Conservation (phyloP, 2,888 invertebrate species). For the Spatulosminthurus flaviceps region DNA sequence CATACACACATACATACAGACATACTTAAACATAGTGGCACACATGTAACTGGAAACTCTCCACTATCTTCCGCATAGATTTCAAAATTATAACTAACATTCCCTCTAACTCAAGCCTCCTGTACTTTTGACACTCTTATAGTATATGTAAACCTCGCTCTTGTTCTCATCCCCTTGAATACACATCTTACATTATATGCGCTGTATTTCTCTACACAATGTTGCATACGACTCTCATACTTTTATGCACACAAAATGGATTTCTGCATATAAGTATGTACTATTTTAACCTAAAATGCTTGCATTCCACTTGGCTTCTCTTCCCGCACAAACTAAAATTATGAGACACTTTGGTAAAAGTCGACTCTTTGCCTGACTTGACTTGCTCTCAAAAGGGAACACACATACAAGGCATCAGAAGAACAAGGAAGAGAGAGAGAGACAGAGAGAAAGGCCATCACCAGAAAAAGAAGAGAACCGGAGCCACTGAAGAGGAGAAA, state of each 20-base stretch:
- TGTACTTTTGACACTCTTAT: not conserved
- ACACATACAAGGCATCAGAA: slow-evolving; percentile 24
- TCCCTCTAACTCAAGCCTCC: slow-evolving; percentile 11
- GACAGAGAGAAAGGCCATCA: not conserved
- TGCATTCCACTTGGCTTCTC: slow-evolving; percentile 47
- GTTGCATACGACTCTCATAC: not conserved
- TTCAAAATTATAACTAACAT: not conserved
- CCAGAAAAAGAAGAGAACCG: not conserved
- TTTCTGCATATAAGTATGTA: slow-evolving; percentile 32
- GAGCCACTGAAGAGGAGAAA: slow-evolving; percentile 46
- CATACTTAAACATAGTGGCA: not conserved
- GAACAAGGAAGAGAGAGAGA: slow-evolving; percentile 23
- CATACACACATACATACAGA: not conserved
- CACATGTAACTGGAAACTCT: slow-evolving; percentile 13
- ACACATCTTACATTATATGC: not conserved
- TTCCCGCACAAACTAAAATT: slow-evolving; percentile 50
- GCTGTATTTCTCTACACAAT: too few relatives aligned
- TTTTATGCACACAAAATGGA: slow-evolving; percentile 24
- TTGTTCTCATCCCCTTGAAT: not conserved
- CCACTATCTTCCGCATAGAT: slow-evolving; percentile 1
- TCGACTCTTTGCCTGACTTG: slow-evolving; percentile 42
- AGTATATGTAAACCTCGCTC: not conserved
- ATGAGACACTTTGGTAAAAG: slow-evolving; percentile 52
- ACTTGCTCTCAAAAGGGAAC: slow-evolving; percentile 10
- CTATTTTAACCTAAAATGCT: slow-evolving; percentile 42